Evolutionary conservation across 2,888 invertebrate genomes (phyloP).

Genomic region (Aquatica leii): DNA sequence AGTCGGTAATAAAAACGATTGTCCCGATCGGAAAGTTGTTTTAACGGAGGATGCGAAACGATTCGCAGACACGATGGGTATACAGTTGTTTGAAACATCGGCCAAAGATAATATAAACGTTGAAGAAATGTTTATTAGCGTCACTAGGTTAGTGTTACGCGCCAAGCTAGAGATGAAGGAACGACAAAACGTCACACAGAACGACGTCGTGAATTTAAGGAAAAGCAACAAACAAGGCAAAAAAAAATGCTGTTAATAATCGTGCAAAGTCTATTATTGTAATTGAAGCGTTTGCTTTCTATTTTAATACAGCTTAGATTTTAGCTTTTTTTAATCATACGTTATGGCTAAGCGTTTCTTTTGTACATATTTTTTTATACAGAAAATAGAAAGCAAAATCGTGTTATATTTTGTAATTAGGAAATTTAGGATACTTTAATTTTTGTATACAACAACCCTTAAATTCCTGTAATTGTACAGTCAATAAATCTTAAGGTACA

Average conservation of each 20-base stretch:
- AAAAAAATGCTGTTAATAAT: constrained; percentile 66
- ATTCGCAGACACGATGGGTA: constrained; percentile 97
- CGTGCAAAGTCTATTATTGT: no score
- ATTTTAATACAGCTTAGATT: constrained; percentile 1
- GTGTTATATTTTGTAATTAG: constrained; percentile 8
- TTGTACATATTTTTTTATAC: constrained; percentile 8
- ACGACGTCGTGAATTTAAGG: constrained; percentile 77
- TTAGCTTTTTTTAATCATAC: neutral
- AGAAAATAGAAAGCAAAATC: constrained; percentile 7
- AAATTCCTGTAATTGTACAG: constrained; percentile 9
- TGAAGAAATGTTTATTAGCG: constrained; percentile 90
- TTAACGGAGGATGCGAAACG: constrained; percentile 96
- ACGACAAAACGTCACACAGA: constrained; percentile 73
- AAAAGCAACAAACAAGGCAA: constrained; percentile 70
- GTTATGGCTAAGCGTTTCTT: neutral
- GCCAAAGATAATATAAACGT: constrained; percentile 99
- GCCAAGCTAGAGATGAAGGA: constrained; percentile 85
- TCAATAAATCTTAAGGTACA: neutral
- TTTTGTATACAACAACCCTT: constrained; percentile 5
- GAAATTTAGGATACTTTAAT: constrained; percentile 1
- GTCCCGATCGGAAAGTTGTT: constrained; percentile 94
- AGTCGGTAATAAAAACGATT: constrained; percentile 98
- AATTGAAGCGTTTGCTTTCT: constrained; percentile 28
- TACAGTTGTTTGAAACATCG: constrained; percentile 96
- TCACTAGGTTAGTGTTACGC: constrained; percentile 81